Conservation (phyloP, 2,888 invertebrate genomes). For the Desoria tigrina region DNA sequence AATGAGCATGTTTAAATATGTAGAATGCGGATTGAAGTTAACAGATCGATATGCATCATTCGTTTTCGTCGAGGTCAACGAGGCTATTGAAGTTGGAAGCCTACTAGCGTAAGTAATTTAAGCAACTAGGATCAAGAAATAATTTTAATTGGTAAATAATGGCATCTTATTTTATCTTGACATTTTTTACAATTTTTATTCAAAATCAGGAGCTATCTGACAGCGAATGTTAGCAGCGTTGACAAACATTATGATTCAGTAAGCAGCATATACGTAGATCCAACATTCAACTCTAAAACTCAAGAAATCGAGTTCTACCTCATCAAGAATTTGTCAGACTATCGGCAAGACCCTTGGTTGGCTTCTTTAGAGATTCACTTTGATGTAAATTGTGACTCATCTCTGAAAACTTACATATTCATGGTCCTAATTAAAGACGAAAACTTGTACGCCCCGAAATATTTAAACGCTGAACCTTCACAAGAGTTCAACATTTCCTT, state of each 20-base stretch:
- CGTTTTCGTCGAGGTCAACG: too few species aligned
- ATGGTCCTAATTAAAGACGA: conserved; percentile 37
- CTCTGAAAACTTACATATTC: conserved; percentile 24
- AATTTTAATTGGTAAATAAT: too few species aligned
- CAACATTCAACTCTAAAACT: background rate
- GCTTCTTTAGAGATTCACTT: conserved; percentile 35
- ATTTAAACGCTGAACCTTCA: background rate
- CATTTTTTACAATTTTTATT: too few species aligned
- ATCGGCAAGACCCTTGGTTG: conserved; percentile 17
- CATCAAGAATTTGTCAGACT: conserved; percentile 15
- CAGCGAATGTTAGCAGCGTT: background rate
- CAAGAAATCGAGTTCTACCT: conserved; percentile 28
- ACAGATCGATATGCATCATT: too few species aligned
- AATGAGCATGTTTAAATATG: too few species aligned
- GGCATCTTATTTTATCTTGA: too few species aligned
- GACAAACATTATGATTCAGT: background rate
- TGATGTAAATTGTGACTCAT: conserved; percentile 13
- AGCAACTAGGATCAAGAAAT: too few species aligned
- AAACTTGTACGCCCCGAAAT: conserved; percentile 31
- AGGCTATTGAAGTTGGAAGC: too few species aligned
- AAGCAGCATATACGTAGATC: conserved; percentile 4
- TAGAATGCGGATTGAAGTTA: too few species aligned
- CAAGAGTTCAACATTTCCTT: conserved; percentile 9
- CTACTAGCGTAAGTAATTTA: conserved; percentile 5
- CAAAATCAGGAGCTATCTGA: conserved; percentile 3